Conservation (phyloP, 2,888 invertebrate species). For the Cartodere bifasciata region DNA sequence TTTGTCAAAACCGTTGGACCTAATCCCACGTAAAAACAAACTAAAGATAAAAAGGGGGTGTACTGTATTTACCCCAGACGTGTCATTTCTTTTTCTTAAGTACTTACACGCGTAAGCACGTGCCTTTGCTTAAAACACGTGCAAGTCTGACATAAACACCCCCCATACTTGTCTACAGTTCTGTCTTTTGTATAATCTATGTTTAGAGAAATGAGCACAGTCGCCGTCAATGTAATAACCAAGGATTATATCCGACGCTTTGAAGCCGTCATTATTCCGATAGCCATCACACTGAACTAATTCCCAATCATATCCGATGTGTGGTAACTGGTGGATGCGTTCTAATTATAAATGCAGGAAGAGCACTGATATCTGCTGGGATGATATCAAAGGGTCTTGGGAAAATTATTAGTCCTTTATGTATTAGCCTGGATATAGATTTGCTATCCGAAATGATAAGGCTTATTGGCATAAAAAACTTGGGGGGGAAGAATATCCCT, state of each 20-base stretch:
- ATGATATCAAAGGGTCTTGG: too few species aligned
- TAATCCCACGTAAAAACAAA: slow-evolving; percentile 3
- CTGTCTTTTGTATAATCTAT: too few species aligned
- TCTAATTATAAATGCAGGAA: not conserved
- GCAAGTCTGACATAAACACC: not conserved
- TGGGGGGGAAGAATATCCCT: too few species aligned
- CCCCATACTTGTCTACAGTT: too few species aligned
- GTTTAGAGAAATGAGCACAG: too few species aligned
- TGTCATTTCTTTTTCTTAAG: not conserved
- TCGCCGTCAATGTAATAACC: not conserved
- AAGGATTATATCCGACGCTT: not conserved
- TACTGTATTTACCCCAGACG: not conserved
- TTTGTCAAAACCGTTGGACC: slow-evolving; percentile 4
- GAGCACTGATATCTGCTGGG: slow-evolving; percentile 19
- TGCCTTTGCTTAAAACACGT: slow-evolving; percentile 3
- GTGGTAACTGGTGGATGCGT: too few species aligned
- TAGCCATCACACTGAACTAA: too few species aligned
- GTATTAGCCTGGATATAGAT: too few species aligned
- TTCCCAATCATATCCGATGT: too few species aligned
- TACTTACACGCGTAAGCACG: slow-evolving; percentile 1
- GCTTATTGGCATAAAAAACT: too few species aligned
- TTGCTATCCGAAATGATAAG: too few species aligned
- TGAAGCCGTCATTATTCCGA: not conserved
- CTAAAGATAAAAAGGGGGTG: not conserved
- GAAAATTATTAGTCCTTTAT: too few species aligned